Evolutionary conservation across 2,888 invertebrate genomes (phyloP), one percentile per base, ranked within the genome.

Genomic region (Eueremaeus valkanovi): DNA sequence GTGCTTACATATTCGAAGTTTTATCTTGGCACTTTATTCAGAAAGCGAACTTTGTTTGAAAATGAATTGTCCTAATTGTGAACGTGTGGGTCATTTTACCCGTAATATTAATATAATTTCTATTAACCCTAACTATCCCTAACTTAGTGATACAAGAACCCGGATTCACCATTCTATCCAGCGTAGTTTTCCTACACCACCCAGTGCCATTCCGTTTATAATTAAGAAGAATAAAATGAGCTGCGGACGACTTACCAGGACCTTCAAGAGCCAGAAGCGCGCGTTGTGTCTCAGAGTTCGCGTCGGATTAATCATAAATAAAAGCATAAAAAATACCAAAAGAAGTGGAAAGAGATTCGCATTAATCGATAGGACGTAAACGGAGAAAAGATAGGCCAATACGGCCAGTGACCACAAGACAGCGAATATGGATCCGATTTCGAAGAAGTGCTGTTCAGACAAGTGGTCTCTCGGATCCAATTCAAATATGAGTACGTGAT

Each of bases 401-500:
- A 96, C 89, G 82, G 94, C 93, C 3, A 95, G 84, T 0, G 93
- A 91, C 97, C 97, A 98, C 0, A 96, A 88, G 0, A 96, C 95
- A 9, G 95, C 95, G 78, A 97, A 92, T 74, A 95, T 91, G 0
- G 94, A 91, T 0, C 96, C 92, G 81, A 95, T 80, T 84, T 97
- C 97, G 88, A 97, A 93, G 55, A 98, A 86, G 84, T 97, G 93
- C 82, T 96, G 95, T 81, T 96, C 95, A 0, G 85, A 84, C 16
- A 86, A 85, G 84, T 97, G 95, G 84, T 95, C 94, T 76, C 97
- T 86, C 0, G 97, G 97, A 84, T 98, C 96, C 81, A 98, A 85
- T 83, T 97, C 97, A 84, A 98, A 98, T 80, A 98, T 98, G 1
- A 98, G 86, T 0, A 98, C 97, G 83, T 98, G 97, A 85, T 97